phyloP scores from a whole-genome alignment of 2,113 vertebrate species.

The Prionailurus bengalensis region DNA sequence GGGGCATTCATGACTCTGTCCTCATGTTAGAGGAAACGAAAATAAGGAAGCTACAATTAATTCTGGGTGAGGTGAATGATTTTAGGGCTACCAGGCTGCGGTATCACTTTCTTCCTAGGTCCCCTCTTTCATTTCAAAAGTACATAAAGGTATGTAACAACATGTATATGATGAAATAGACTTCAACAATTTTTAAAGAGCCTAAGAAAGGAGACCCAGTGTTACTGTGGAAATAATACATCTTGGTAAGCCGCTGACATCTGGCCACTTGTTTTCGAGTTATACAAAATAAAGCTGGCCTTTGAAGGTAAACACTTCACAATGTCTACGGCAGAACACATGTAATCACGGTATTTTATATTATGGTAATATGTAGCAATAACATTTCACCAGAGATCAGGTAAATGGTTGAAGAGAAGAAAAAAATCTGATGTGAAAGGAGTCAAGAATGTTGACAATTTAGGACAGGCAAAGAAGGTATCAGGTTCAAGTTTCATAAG shows the following conservation, averaged over 20 bases:
- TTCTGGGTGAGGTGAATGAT: constrained; percentile 83
- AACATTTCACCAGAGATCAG: constrained; percentile 43
- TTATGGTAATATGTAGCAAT: constrained; percentile 52
- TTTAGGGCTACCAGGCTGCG: constrained; percentile 81
- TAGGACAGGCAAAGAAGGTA: constrained; percentile 60
- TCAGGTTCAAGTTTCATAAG: constrained; percentile 63
- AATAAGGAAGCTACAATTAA: constrained; percentile 85
- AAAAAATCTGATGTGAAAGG: constrained; percentile 69
- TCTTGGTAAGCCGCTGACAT: constrained; percentile 79
- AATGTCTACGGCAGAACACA: constrained; percentile 61
- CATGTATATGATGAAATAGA: constrained; percentile 84
- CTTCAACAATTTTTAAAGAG: constrained; percentile 83
- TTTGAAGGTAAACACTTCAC: constrained; percentile 59
- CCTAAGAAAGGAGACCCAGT: constrained; percentile 84
- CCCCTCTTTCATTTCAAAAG: constrained; percentile 84
- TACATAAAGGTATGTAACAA: constrained; percentile 84
- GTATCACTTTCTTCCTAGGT: constrained; percentile 86
- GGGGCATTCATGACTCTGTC: constrained; percentile 82
- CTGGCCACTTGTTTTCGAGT: constrained; percentile 82
- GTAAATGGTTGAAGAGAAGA: constrained; percentile 65
- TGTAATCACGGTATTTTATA: constrained; percentile 40
- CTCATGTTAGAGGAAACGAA: constrained; percentile 83
- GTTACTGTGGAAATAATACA: constrained; percentile 83
- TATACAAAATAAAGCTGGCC: constrained; percentile 79
- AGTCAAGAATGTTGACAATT: constrained; percentile 64